These are phyloP conservation scores for Corydoras sp. DNA, from an alignment of 2,113 vertebrate species.

Conservation along the genomic window DNA sequence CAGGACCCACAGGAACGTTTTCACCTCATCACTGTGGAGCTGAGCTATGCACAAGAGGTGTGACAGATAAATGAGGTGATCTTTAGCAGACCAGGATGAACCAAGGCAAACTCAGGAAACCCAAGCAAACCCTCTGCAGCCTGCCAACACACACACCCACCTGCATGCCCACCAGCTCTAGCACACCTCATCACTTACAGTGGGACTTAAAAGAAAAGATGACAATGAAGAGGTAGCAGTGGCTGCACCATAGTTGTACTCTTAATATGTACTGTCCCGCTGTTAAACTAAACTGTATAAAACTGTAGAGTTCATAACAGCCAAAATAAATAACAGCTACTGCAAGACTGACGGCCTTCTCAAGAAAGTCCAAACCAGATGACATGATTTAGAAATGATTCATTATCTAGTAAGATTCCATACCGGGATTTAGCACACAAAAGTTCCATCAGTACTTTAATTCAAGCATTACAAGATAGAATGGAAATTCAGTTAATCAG, in stretches of 20 bases:
- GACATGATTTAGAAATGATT: background rate
- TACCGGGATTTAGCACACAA: too few relatives aligned
- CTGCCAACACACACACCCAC: background rate
- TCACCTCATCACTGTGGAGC: constrained; percentile 48
- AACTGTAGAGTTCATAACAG: too few relatives aligned
- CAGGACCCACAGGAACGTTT: constrained; percentile 33
- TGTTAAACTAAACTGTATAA: too few relatives aligned
- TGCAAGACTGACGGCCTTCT: background rate
- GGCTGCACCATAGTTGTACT: too few relatives aligned
- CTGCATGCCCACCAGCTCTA: constrained; percentile 24
- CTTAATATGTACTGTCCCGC: too few relatives aligned
- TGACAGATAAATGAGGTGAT: constrained; percentile 54
- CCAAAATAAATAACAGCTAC: background rate
- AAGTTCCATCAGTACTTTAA: too few relatives aligned
- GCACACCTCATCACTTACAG: constrained; percentile 48
- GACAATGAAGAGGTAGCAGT: too few relatives aligned
- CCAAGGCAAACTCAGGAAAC: constrained; percentile 13
- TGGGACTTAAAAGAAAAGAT: constrained; percentile 24
- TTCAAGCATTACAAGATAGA: background rate
- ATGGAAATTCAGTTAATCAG: background rate
- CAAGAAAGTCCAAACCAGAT: background rate
- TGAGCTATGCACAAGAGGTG: constrained; percentile 44
- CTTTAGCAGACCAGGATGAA: constrained; percentile 33
- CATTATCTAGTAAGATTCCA: background rate
- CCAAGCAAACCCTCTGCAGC: background rate